These are phyloP conservation scores for Dendrolimus kikuchii DNA, from an alignment of 1,140 invertebrate species.

Conservation along the genomic window DNA sequence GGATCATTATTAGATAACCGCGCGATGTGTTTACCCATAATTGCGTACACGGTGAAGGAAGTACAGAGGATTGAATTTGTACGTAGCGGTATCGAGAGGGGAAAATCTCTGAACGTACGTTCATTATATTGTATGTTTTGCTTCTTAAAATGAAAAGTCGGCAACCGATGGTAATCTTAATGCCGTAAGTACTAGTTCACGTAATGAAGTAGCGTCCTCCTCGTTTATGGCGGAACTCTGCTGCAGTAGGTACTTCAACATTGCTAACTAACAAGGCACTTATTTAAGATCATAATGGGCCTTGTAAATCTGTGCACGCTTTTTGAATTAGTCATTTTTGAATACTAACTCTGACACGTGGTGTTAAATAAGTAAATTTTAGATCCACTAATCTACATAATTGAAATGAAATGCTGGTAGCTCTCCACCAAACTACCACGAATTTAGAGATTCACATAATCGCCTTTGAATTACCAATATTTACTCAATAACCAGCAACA, in stretches of 20 bases:
- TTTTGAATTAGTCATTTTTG: neutral
- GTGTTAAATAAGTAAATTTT: constrained; percentile 5
- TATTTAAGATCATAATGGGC: constrained; percentile 1
- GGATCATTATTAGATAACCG: neutral
- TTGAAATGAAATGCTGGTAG: too few relatives aligned
- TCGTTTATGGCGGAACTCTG: constrained; percentile 25
- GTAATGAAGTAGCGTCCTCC: constrained; percentile 47
- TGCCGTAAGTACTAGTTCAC: constrained; percentile 38
- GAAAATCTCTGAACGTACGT: constrained; percentile 31
- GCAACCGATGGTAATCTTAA: constrained; percentile 46
- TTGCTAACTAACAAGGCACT: constrained; percentile 12
- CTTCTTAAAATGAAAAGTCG: constrained; percentile 25
- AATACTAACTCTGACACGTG: neutral
- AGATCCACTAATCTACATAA: constrained; percentile 8
- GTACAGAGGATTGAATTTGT: constrained; percentile 30
- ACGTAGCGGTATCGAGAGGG: constrained; percentile 34
- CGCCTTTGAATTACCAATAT: too few relatives aligned
- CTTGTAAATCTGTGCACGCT: neutral
- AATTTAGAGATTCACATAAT: neutral
- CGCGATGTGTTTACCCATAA: neutral
- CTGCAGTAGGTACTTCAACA: constrained; percentile 3
- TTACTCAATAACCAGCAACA: too few relatives aligned
- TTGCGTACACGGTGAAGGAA: constrained; percentile 14
- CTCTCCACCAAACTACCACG: neutral
- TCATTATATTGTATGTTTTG: constrained; percentile 29